Base-by-base conservation (phyloP, 2,113 vertebrate species). In the Hippoglossus stenolepis region DNA sequence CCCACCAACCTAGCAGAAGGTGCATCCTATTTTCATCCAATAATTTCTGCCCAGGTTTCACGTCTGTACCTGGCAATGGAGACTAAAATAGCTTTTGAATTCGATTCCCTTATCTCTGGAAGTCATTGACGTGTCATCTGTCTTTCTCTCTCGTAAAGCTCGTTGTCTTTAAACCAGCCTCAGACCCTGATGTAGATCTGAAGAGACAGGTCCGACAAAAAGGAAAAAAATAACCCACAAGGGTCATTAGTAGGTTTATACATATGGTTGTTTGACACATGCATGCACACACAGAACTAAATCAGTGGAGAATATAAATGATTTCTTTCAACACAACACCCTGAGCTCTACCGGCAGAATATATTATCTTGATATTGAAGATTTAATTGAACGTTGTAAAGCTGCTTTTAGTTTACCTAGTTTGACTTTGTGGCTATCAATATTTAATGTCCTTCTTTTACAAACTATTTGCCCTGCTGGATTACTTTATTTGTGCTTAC, bases 31-130 rank as follows among this genome's bases (percentile, higher is more conserved):
- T 89, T 57, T 82, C 85, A 77, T 78, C 79, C 72, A 89, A 86
- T 85, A 74, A 77, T 69, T 82, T 72, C 77, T 84, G 63, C 47
- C 75, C 65, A 73, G 79, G 85, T 90, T 88, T 87, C 67, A 74
- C 73, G 87, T 83, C 84, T 53, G 64, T 88, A 89, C 85, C 89
- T 90, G 81, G 73, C 89, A 83, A 64, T 10, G 64, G 51, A 49
- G 80, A 84, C 79, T 51, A 58, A 90, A 90, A 92, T 92, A 93
- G 86, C 73, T 88, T 82, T 82, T 53, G 83, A 90, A 92, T 91
- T 90, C 64, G 80, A 91, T 91, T 91, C 73, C 69, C 59, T 75
- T 70, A 84, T 89, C 87, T 79, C 87, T 3, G 24, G 85, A 72
- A 77, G 75, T 74, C 73, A 57, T 3, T 15, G 76, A 45, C 62